phyloP scores from a whole-genome alignment of 2,797 vertebrate species.

The Gambelia wislizenii region DNA sequence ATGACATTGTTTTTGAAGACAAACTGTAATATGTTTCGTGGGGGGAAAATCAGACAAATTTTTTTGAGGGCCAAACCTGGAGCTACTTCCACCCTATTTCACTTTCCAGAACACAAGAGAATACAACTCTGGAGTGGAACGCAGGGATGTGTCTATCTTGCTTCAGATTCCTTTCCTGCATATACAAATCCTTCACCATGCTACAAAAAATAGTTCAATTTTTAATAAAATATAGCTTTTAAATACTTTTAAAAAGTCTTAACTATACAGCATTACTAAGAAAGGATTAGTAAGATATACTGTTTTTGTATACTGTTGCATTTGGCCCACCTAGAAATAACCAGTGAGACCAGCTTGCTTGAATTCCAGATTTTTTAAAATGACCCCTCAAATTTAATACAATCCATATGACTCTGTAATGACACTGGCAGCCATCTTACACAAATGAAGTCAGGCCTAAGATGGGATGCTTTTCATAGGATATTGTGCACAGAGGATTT shows the following conservation, averaged over 20 bases:
- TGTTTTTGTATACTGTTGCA: slow-evolving; percentile 35
- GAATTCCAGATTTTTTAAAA: slow-evolving; percentile 36
- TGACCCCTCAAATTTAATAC: slow-evolving; percentile 34
- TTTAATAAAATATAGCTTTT: slow-evolving; percentile 70
- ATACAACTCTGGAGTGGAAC: slow-evolving; percentile 1
- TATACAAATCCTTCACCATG: slow-evolving; percentile 61
- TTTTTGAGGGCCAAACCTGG: slow-evolving; percentile 12
- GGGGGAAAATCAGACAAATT: slow-evolving; percentile 16
- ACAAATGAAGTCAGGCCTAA: not conserved
- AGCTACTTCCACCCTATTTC: not conserved
- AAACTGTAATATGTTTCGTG: slow-evolving; percentile 30
- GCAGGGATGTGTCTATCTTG: slow-evolving; percentile 39
- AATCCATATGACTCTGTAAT: slow-evolving; percentile 20
- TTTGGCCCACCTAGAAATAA: slow-evolving; percentile 41
- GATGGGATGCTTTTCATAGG: not conserved
- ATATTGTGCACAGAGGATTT: not conserved
- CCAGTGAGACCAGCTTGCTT: slow-evolving; percentile 16
- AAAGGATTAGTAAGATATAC: slow-evolving; percentile 36
- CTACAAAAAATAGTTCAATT: slow-evolving; percentile 69
- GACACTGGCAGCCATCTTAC: not conserved
- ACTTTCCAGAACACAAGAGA: not conserved
- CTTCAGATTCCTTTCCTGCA: slow-evolving; percentile 56
- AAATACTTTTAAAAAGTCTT: slow-evolving; percentile 48
- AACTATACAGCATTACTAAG: slow-evolving; percentile 57
- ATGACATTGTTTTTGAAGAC: slow-evolving; percentile 34